Base-by-base conservation (phyloP, 92 coral and sea anemone genomes). In the Heteractis magnifica region DNA sequence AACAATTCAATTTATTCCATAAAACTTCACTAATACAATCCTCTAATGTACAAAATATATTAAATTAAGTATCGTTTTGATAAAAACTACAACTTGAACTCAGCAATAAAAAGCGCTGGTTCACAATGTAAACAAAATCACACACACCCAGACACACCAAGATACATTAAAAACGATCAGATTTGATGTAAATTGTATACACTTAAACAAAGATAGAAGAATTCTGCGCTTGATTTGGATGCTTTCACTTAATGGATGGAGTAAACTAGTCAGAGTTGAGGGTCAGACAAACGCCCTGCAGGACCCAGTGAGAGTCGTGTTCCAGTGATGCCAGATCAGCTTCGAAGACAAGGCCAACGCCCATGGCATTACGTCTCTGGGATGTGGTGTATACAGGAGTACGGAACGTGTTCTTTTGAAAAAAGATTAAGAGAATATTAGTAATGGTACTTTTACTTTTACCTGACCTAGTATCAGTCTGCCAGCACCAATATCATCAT, bases 311-410 rank as follows among this genome's bases (percentile, higher is more conserved):
- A 15, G 99, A 96, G 3, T 89, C 91, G 59, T 96, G 99, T 50
- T 96, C 99, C 26, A 88, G 86, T 13, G 99, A 88, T 15, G 99
- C 93, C 49, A 96, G 82, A 85, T 96, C 99, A 6, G 99, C 99
- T 79, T 96, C 99, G 82, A 94, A 96, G 20, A 94, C 98, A 16
- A 96, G 87, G 5, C 99, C 99, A 10, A 96, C 99, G 21, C 99
- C 99, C 99, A 96, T 96, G 55, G 99, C 99, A 80, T 96, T 96
- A 71, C 99, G 96, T 20, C 99, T 95, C 88, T 96, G 99, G 26
- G 99, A 96, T 2, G 99, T 96, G n/a, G 99, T 96, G 86, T 96
- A 96, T 1, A 96, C 99, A 0, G 99, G 99, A 4, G 99, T 90
- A 72, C 95, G 97, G 94, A 92, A 92, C 4, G 99, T 96, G 90